These are phyloP conservation scores for Monopis laevigella DNA, from an alignment of 2,888 invertebrate genomes.

Conservation along the genomic window DNA sequence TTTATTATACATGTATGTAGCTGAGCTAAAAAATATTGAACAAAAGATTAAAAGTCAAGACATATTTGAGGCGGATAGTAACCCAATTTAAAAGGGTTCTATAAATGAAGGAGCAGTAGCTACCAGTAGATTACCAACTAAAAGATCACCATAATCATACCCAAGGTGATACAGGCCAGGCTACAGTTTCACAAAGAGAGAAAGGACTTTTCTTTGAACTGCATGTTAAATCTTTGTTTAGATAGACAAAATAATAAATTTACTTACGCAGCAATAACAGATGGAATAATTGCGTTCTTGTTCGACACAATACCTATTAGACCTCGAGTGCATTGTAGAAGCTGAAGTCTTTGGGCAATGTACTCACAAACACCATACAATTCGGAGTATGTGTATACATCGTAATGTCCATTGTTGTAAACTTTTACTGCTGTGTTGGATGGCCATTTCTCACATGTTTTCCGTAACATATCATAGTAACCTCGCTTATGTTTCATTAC, in stretches of 20 bases:
- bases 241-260: background rate
- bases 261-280: slow-evolving; percentile 65
- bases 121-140: no score
- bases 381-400: slow-evolving; percentile 50
- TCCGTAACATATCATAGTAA: slow-evolving; percentile 52
- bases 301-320: slow-evolving; percentile 56
- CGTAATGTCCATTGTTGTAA: slow-evolving; percentile 36
- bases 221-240: no score
- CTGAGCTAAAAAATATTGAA: no score
- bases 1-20: no score
- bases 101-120: no score
- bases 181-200: no score
- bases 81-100: no score
- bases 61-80: no score
- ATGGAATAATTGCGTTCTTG: slow-evolving; percentile 60
- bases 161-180: no score
- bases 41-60: no score
- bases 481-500: slow-evolving; percentile 36
- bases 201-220: no score
- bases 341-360: slow-evolving; percentile 47
- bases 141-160: no score
- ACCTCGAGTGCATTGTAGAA: slow-evolving; percentile 39
- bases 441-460: slow-evolving; percentile 42
- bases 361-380: slow-evolving; percentile 54
- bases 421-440: slow-evolving; percentile 41